Evolutionary conservation across 2,113 vertebrate genomes (phyloP).

Genomic region (Sinocyclocheilus rhinocerous): DNA sequence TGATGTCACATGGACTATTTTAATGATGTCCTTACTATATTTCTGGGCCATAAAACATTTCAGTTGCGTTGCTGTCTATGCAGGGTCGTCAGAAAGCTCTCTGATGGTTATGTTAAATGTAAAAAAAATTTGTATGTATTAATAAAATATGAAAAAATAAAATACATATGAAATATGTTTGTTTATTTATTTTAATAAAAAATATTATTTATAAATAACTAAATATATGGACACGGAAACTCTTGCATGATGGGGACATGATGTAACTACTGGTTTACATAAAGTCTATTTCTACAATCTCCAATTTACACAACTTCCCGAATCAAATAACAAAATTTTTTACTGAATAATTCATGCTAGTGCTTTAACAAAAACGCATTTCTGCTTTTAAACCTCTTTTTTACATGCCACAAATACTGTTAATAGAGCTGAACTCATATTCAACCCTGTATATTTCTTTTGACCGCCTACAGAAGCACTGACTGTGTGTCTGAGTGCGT

Average conservation of each 20-base stretch:
- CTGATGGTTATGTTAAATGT: too few species aligned
- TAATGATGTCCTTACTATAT: too few species aligned
- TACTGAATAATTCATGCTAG: neutral
- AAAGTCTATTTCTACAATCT: neutral
- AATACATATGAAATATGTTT: neutral
- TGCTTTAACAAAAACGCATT: neutral
- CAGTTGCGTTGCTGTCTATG: too few species aligned
- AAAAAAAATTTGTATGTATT: too few species aligned
- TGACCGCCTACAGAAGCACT: too few species aligned
- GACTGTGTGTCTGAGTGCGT: too few species aligned
- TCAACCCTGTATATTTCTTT: too few species aligned
- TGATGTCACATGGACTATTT: too few species aligned
- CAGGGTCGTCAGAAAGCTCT: too few species aligned
- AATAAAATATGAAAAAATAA: neutral
- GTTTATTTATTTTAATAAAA: neutral
- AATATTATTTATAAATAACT: neutral
- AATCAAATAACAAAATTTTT: neutral
- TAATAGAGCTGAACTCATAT: neutral
- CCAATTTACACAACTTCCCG: neutral
- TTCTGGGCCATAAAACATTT: too few species aligned
- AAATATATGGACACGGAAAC: neutral
- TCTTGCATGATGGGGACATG: neutral
- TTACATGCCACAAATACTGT: neutral
- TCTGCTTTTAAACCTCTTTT: neutral
- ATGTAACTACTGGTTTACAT: neutral